A percentile compares a stretch with the other conserved stretches of the same genome.
These are phyloP conservation scores for Lepidurus arcticus DNA, from an alignment of 1,140 invertebrate species.

Conservation along the genomic window DNA sequence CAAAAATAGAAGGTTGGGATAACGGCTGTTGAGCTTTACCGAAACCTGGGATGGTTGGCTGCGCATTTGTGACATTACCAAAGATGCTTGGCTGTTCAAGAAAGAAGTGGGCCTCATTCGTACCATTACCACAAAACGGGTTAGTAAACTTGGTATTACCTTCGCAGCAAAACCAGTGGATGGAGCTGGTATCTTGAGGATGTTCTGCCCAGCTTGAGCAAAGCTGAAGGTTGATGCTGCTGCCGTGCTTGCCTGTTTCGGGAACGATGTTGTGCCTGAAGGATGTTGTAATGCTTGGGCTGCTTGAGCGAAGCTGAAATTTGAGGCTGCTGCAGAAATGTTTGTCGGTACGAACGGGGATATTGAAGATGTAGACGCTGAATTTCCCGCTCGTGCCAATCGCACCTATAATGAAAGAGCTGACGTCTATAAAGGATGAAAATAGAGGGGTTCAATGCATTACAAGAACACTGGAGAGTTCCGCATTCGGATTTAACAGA, in stretches of 20 bases:
- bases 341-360: not conserved
- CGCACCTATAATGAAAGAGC: not conserved
- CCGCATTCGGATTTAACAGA: not conserved
- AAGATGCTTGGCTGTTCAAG: not conserved
- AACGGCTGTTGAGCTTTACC: constrained; percentile 1
- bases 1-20: not conserved
- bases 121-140: too few relatives aligned
- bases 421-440: not conserved
- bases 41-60: not conserved
- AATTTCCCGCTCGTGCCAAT: not conserved
- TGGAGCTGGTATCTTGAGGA: not conserved
- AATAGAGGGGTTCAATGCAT: not conserved
- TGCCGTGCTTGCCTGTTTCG: not conserved
- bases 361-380: not conserved
- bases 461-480: not conserved
- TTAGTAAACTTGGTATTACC: not conserved
- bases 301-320: not conserved
- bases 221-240: constrained; percentile 1
- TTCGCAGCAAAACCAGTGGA: not conserved
- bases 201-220: not conserved
- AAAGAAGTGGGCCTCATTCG: not conserved
- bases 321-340: not conserved
- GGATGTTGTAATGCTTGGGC: not conserved
- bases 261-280: not conserved
- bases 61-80: not conserved